These are phyloP conservation scores for Agriopis leucophaearia DNA, from an alignment of 2,888 invertebrate genomes.

Conservation along the genomic window DNA sequence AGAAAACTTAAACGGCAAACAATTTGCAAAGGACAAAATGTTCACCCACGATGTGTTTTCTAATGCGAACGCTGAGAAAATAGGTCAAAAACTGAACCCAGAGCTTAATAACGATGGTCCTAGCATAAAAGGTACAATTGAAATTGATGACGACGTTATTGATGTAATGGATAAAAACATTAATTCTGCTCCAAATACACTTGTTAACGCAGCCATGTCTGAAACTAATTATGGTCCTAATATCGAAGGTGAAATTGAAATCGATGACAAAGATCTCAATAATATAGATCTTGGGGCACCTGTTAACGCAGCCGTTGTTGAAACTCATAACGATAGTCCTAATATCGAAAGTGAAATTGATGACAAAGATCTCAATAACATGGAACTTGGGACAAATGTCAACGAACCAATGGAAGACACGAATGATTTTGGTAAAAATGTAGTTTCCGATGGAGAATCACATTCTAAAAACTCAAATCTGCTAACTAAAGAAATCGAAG, in stretches of 20 bases:
- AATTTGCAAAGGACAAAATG: slow-evolving; percentile 2
- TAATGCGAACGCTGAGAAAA: background rate
- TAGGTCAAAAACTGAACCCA: background rate
- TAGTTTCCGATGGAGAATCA: background rate
- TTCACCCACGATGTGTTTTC: slow-evolving; percentile 1
- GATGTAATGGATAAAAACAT: too few species aligned
- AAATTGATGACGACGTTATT: background rate
- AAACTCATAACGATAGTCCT: background rate
- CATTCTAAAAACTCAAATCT: background rate
- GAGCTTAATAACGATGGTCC: background rate
- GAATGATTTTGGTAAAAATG: background rate
- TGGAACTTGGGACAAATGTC: background rate
- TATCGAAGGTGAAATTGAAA: background rate
- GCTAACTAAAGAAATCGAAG: background rate
- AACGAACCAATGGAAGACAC: background rate
- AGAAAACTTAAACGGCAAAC: background rate
- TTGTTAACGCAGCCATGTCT: too few species aligned
- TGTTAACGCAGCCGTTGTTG: background rate
- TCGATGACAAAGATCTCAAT: slow-evolving; percentile 2
- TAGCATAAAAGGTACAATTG: background rate
- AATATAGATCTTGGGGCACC: background rate
- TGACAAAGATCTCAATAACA: background rate
- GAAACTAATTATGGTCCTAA: background rate
- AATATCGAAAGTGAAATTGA: slow-evolving; percentile 1
- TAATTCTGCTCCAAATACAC: too few species aligned